A percentile compares a stretch with the other conserved stretches of the same genome.
These are phyloP conservation scores for Volucella bombylans DNA, from an alignment of 2,888 invertebrate species.

Conservation along the genomic window DNA sequence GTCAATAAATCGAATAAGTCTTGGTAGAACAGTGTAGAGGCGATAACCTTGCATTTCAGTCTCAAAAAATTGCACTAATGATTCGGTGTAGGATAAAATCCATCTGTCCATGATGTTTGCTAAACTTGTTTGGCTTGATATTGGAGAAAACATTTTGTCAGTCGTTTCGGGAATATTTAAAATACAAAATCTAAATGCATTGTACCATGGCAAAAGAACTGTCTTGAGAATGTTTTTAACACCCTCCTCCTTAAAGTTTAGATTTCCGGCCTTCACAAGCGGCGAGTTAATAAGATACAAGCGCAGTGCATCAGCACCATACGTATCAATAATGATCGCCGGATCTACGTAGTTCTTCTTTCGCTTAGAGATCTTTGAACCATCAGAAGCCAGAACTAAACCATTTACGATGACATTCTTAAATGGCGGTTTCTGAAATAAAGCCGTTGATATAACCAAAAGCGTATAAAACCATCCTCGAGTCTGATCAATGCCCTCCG, in stretches of 20 bases:
- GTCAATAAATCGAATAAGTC: conserved; percentile 95
- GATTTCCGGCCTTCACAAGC: conserved; percentile 95
- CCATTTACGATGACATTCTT: conserved; percentile 97
- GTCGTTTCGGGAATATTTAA: conserved; percentile 66
- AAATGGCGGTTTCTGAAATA: conserved; percentile 96
- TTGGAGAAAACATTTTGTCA: background rate
- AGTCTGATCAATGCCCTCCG: conserved; percentile 89
- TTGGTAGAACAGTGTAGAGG: conserved; percentile 95
- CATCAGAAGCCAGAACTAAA: conserved; percentile 94
- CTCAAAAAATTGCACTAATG: conserved; percentile 91
- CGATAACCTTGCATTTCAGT: conserved; percentile 95
- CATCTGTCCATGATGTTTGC: conserved; percentile 93
- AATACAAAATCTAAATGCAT: conserved; percentile 81
- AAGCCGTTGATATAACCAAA: conserved; percentile 94
- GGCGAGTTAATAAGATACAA: conserved; percentile 97
- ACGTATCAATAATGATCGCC: conserved; percentile 90
- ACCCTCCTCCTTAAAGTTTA: conserved; percentile 96
- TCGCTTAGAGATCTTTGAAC: conserved; percentile 98
- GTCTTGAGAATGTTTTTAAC: conserved; percentile 96
- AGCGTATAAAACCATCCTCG: conserved; percentile 98
- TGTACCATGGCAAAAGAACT: conserved; percentile 96
- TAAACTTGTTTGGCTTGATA: conserved; percentile 83
- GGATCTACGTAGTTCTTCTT: conserved; percentile 99
- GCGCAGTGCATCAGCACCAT: conserved; percentile 96
- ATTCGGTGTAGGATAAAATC: conserved; percentile 97